Evolutionary conservation across 2,888 invertebrate genomes (phyloP), one percentile per base, ranked within the genome.

Genomic region (Uropetala carovei): DNA sequence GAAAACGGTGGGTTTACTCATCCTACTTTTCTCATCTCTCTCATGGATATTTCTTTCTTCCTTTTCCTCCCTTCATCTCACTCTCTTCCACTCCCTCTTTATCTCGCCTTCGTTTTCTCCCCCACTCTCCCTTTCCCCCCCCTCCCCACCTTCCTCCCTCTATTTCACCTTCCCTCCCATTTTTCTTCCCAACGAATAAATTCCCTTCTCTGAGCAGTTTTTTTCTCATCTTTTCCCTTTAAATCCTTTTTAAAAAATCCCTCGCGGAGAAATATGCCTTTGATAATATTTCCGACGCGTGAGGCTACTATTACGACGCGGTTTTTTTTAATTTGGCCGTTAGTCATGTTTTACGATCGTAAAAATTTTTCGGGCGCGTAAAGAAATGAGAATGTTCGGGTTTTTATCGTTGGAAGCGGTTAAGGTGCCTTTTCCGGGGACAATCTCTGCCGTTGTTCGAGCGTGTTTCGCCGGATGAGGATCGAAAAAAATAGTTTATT

Each of bases 271-370:
- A 75, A 75, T 75, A 75, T 75, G 75, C 75, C 75, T 75, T 75
- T 75, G 75, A 75, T 75, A 75, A 75, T 75, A 75, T 75, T 75
- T 27, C 27, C 75, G 13, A 75, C 27, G 75, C 75, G 75, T 27
- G 75, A 75, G 75, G 75, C 75, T 75, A 27, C 75, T 75, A 75
- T 75, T 75, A 75, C 75, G 75, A 27, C 27, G 75, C 27, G 75
- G 75, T 75, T 27, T 75, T 27, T 75, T 43, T 75, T 75, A 75
- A 75, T 75, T 75, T 75, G 75, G 22, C 75, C 75, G 75, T 75
- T 75, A 75, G 22, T 75, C 75, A 75, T 75, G 75, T 75, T 75
- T 75, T 75, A 75, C 75, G 75, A 75, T 22, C 75, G 75, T 27
- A 75, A 75, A 75, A 27, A 9, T 1, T 43, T 43, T 43, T 75